phyloP scores from a whole-genome alignment of 1,140 invertebrate species.

The Drosophila watanabei region DNA sequence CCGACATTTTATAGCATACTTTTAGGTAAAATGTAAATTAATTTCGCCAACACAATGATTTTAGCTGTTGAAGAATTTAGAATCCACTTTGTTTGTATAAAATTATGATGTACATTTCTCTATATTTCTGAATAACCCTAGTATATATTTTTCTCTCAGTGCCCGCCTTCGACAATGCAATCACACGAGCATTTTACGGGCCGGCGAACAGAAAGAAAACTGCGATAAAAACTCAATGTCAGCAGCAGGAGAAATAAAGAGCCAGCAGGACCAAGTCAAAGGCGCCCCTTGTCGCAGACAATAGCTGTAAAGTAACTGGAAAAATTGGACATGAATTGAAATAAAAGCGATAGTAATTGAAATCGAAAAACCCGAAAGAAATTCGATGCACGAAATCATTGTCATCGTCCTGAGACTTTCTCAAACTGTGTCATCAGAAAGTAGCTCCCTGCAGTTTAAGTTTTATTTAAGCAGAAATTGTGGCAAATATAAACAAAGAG shows the following conservation, averaged over 20 bases:
- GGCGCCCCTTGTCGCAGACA: constrained; percentile 48
- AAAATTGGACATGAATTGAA: constrained; percentile 67
- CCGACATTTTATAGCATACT: neutral
- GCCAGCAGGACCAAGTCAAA: constrained; percentile 8
- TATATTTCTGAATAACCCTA: too few relatives aligned
- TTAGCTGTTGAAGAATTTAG: too few relatives aligned
- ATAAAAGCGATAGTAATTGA: constrained; percentile 67
- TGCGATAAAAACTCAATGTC: constrained; percentile 52
- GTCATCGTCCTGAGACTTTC: constrained; percentile 4
- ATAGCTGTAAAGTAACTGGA: constrained; percentile 66
- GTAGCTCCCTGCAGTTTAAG: neutral
- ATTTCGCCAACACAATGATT: too few relatives aligned
- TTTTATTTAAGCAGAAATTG: neutral
- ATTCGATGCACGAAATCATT: constrained; percentile 28
- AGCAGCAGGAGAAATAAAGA: constrained; percentile 20
- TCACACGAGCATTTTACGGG: constrained; percentile 56
- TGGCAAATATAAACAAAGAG: neutral
- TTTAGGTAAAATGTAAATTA: too few relatives aligned
- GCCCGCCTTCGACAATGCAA: constrained; percentile 53
- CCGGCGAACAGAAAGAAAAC: constrained; percentile 34
- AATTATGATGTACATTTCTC: too few relatives aligned
- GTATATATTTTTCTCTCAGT: constrained; percentile 1
- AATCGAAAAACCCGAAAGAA: constrained; percentile 45
- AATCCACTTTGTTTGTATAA: too few relatives aligned
- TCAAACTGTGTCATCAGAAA: constrained; percentile 5